These are phyloP conservation scores for Zele albiditarsus DNA, from an alignment of 2,888 invertebrate genomes.

Conservation along the genomic window DNA sequence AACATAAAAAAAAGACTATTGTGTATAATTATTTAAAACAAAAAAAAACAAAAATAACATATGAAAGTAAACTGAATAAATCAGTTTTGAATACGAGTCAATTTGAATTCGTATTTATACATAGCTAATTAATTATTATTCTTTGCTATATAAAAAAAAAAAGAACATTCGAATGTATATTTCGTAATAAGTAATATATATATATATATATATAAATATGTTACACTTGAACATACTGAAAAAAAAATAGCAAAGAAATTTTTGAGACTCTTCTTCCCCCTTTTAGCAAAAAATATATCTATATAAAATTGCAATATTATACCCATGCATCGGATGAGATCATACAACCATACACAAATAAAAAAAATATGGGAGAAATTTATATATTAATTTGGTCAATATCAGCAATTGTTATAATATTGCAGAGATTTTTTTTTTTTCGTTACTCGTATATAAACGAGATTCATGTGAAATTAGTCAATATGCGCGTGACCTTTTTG, in stretches of 20 bases:
- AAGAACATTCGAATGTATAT: conserved; percentile 24
- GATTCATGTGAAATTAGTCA: conserved; percentile 67
- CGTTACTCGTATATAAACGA: conserved; percentile 52
- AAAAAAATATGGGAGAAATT: conserved; percentile 19
- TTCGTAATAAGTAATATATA: conserved; percentile 31
- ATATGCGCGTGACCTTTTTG: conserved; percentile 70
- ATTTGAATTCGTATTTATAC: conserved; percentile 28
- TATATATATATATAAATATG: conserved; percentile 42
- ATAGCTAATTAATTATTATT: conserved; percentile 41
- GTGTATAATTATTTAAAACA: conserved; percentile 50
- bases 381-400: neutral
- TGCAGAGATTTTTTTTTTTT: conserved; percentile 49
- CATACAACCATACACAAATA: conserved; percentile 6
- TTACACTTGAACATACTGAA: conserved; percentile 38
- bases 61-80: conserved; percentile 25
- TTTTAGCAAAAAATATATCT: neutral
- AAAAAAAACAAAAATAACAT: conserved; percentile 5
- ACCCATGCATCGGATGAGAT: neutral
- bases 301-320: conserved; percentile 3
- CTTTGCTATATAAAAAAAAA: conserved; percentile 38
- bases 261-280: neutral
- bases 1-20: conserved; percentile 46
- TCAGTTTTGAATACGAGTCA: conserved; percentile 35
- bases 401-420: conserved; percentile 38
- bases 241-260: conserved; percentile 24